Evolutionary conservation across 2,113 vertebrate genomes (phyloP), one percentile per base, ranked within the genome.

Genomic region (Turnix velox): DNA sequence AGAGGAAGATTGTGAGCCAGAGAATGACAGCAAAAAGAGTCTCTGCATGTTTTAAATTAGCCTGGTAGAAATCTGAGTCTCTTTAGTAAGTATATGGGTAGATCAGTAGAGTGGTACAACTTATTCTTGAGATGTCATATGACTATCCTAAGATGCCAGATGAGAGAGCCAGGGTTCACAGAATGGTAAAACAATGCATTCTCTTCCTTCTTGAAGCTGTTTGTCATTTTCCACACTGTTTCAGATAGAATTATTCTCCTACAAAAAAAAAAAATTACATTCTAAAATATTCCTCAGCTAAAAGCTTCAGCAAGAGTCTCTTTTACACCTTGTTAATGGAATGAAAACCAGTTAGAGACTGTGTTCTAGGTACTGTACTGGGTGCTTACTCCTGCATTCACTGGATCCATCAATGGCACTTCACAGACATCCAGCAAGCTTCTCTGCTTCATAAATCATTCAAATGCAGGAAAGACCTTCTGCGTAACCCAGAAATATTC

Each of bases 371-470:
- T 96, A 68, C 86, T 31, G 14, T 96, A 96, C 97, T 94, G 95
- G 90, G 90, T 91, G 95, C 92, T 97, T 89, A 77, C 92, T 84
- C 55, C 69, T 84, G 91, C 88, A 87, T 84, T 93, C 59, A 48
- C 88, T 51, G 90, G 95, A 96, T 95, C 86, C 94, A 90, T 96
- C 96, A 85, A 84, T 55, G 75, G 68, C 92, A 83, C 92, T 97
- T 95, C 83, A 31, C 94, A 97, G 94, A 88, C 83, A 96, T 96
- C 59, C 46, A 97, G 88, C 75, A 97, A 96, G 80, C 59, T 88
- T 96, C 94, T 97, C 95, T 96, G 94, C 90, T 97, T 97, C 97
- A 97, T 97, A 97, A 97, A 98, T 97, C 97, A 97, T 48, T 97
- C 92, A 97, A 96, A 95, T 72, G 94, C 84, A 35, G 93, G 88